phyloP scores from a whole-genome alignment of 2,888 invertebrate genomes.

The Rhabditoides inermis region DNA sequence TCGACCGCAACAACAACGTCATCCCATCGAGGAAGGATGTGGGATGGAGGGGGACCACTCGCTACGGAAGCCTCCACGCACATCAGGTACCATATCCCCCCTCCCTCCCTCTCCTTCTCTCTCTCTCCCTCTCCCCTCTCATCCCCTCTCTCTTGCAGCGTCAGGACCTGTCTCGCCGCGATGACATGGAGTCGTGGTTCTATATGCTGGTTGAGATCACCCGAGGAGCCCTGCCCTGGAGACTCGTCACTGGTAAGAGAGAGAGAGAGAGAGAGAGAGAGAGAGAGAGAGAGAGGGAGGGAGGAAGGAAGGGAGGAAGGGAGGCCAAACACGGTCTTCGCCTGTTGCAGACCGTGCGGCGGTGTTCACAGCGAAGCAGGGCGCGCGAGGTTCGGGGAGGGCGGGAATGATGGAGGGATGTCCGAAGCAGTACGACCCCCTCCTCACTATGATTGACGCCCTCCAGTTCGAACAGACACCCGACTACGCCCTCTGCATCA shows the following conservation, averaged over 20 bases:
- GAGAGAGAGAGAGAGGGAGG: not conserved
- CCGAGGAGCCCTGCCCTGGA: constrained; percentile 36
- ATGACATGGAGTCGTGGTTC: constrained; percentile 40
- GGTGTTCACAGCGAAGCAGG: constrained; percentile 28
- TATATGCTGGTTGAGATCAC: constrained; percentile 36
- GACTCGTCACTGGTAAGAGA: constrained; percentile 28
- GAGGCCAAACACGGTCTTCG: no score
- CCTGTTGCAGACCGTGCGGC: constrained; percentile 25
- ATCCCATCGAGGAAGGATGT: constrained; percentile 29
- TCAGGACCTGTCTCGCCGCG: constrained; percentile 28
- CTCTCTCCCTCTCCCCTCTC: no score
- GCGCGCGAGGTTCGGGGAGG: constrained; percentile 10
- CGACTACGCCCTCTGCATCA: constrained; percentile 29
- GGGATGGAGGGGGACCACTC: constrained; percentile 42
- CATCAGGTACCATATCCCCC: constrained; percentile 13
- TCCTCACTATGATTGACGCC: constrained; percentile 29
- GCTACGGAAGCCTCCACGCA: constrained; percentile 33
- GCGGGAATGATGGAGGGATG: no score
- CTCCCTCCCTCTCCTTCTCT: not conserved
- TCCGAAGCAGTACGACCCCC: constrained; percentile 28
- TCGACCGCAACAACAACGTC: constrained; percentile 25
- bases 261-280: not conserved
- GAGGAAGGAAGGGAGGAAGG: no score
- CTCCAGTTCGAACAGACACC: constrained; percentile 30
- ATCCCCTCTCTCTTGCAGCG: not conserved